Percentiles rank a stretch among this genome's conserved stretches.
Conservation (phyloP, 1,140 invertebrate species). For the Euglossa dilemma region DNA sequence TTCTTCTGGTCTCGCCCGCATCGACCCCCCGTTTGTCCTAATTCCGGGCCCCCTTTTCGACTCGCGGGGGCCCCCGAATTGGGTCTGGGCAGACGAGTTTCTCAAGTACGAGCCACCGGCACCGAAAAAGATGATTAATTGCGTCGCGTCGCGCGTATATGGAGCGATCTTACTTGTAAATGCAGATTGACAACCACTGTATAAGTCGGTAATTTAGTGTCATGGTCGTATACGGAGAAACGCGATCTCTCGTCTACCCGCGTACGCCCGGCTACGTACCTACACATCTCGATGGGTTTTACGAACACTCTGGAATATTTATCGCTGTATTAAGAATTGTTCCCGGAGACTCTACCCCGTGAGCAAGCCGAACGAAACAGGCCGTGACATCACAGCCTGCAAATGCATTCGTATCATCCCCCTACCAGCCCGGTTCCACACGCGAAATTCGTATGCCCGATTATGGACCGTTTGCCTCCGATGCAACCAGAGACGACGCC, state of each 20-base stretch:
- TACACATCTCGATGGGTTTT: background rate
- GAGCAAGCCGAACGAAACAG: slow-evolving; percentile 59
- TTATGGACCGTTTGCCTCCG: slow-evolving; percentile 49
- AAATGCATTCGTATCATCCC: slow-evolving; percentile 57
- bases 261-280: background rate
- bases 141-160: slow-evolving; percentile 10
- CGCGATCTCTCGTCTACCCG: slow-evolving; percentile 18
- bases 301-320: slow-evolving; percentile 47
- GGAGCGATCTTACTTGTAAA: background rate
- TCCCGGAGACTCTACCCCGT: background rate
- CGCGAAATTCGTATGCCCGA: slow-evolving; percentile 52
- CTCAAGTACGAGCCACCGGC: slow-evolving; percentile 1
- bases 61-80: background rate
- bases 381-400: slow-evolving; percentile 72
- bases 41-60: too few relatives aligned
- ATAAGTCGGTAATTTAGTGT: slow-evolving; percentile 67
- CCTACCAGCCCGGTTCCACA: slow-evolving; percentile 3
- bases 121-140: slow-evolving; percentile 37
- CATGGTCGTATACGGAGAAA: slow-evolving; percentile 61
- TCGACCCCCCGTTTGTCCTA: background rate
- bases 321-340: slow-evolving; percentile 50
- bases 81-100: slow-evolving; percentile 36
- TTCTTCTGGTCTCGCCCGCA: too few relatives aligned
- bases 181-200: slow-evolving; percentile 48
- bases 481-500: background rate